Base-by-base conservation (phyloP, 2,113 vertebrate genomes). In the Tragelaphus strepsiceros region DNA sequence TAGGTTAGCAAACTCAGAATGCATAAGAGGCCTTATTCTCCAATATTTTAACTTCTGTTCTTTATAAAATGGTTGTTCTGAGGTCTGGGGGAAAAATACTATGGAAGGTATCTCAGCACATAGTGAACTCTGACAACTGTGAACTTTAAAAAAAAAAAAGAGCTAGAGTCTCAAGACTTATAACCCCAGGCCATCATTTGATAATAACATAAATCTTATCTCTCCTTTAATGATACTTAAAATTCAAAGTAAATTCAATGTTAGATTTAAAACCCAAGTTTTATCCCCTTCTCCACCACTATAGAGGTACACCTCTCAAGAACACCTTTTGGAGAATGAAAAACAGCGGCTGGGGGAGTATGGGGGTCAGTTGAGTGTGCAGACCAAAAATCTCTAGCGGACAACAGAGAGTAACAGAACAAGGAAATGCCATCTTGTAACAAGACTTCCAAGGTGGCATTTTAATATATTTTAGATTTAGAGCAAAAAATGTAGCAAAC, bases 191-290 rank as follows among this genome's bases (percentile, higher is more conserved):
- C 30, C 74, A 80, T 91, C 61, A 58, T 81, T 89, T 91, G 59
- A 67, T 77, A 94, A 86, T 94, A 62, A 92, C 24, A 43, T 82
- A 54, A 39, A 49, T 82, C 35, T 78, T 95, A 15, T 43, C 16
- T 96, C 28, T 96, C 62, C 71, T 86, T 96, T 59, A 89, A 51
- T 86, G 24, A 13, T 86, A 88, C 77, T 97, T 96, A 59, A 95
- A 97, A 83, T 91, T 85, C 39, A 77, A 86, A 96, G 30, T 56
- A 43, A 82, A 85, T 88, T 6, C 49, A 81, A 5, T 11, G 8
- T 81, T 51, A 84, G 13, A 24, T 15, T 87, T 90, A 59, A 96
- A 96, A 77, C 59, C n/a, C 90, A 92, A 96, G 43, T 15, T 77
- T 15, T 77, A 28, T 14, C 17, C 7, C 91, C 39, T 71, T 24